Base-by-base conservation (phyloP, 1,140 invertebrate species). In the Lepidostoma basale region DNA sequence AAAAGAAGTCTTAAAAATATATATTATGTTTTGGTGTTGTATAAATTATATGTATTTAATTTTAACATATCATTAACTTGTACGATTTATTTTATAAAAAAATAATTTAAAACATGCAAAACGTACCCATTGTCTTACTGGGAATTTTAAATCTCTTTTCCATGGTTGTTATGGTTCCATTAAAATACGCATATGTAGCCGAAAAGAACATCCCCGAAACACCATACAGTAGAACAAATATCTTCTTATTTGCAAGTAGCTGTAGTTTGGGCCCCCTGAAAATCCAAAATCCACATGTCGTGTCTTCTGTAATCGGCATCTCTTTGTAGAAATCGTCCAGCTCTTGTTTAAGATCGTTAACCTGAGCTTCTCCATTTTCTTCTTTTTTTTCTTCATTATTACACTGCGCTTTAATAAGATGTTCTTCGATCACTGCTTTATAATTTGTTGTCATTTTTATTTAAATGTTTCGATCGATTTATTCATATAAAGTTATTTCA, bases 131-230 rank as follows among this genome's bases (percentile, higher is more conserved):
- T 28, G 88, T 89, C 77, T 88, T 86, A 6, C 89, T 91, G 0
- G 90, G 88, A 74, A 93, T 92, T 74, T 90, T 91, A 75, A 91
- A 94, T 69, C 91, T 83, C 74, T 93, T 93, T 76, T 94, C 91
- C 23, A 93, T 81, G 0, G 91, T 94, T 26, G 90, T 91, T 40
- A 93, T 88, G 4, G 89, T 91, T 8, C 90, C 90, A 74, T 89
- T 89, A 67, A 90, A 90, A 75, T 93, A 93, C 1, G 90, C 86
- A 74, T 88, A 92, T 66, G 88, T 87, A 66, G 91, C 90, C n/a
- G 87, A 87, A 72, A 91, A 90, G 45, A 90, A 85, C 69, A 90
- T 88, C 1, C 89, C 91, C 1, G 92, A 79, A 3, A 91, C 77
- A 42, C 90, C 90, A 71, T 92, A 93, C 0, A 91, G 78, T 44